phyloP scores from a whole-genome alignment of 2,113 vertebrate genomes.

The Eudorcas thomsonii region DNA sequence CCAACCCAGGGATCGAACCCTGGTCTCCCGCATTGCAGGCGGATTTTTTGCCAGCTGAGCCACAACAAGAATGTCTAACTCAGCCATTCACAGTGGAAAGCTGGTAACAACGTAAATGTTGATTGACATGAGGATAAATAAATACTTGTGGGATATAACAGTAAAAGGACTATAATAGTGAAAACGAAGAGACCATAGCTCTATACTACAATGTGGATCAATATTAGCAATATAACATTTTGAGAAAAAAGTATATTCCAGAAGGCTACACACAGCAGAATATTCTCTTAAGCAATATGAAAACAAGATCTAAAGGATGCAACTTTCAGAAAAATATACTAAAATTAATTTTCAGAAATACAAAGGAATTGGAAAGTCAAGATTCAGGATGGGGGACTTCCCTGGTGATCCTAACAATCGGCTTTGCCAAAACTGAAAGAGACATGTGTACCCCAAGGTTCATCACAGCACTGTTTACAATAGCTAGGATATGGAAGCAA shows the following conservation, averaged over 20 bases:
- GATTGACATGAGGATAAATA: not conserved
- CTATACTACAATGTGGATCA: not conserved
- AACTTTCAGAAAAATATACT: not conserved
- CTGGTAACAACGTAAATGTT: not conserved
- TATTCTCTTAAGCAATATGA: not conserved
- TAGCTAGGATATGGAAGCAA: not conserved
- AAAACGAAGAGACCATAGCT: not conserved
- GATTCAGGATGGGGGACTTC: not conserved
- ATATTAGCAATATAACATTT: not conserved
- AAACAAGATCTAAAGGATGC: not conserved
- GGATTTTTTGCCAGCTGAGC: not conserved
- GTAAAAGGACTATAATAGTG: not conserved
- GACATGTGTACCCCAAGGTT: not conserved
- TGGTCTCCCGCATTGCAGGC: not conserved
- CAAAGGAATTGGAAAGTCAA: slow-evolving; percentile 7
- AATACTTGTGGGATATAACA: not conserved
- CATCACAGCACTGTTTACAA: not conserved
- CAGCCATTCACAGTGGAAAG: not conserved
- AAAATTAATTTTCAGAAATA: not conserved
- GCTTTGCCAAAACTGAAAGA: not conserved
- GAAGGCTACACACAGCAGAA: not conserved
- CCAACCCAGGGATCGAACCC: not conserved
- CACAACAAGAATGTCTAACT: not conserved
- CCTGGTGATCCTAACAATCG: not conserved
- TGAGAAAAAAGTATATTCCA: not conserved